Percentiles rank a stretch among this genome's conserved stretches.
Evolutionary conservation across 2,888 invertebrate genomes (phyloP).

Genomic region (Troides aeacus): DNA sequence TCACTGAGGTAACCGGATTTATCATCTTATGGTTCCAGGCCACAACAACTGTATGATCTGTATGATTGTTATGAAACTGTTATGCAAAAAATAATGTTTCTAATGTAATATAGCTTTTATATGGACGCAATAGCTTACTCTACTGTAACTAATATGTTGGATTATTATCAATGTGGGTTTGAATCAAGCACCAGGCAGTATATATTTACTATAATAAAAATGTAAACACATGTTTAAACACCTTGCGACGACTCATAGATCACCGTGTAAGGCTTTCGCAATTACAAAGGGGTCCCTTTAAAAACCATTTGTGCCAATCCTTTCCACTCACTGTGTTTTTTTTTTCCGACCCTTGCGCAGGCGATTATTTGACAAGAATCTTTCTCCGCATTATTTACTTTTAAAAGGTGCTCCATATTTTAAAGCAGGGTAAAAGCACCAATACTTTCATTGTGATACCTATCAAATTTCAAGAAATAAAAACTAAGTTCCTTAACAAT

Average conservation of each 20-base stretch:
- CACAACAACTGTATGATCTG: too few relatives aligned
- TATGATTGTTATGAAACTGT: too few relatives aligned
- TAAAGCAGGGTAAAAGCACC: slow-evolving; percentile 41
- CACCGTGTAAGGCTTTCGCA: slow-evolving; percentile 45
- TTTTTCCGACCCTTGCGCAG: slow-evolving; percentile 62
- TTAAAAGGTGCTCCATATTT: slow-evolving; percentile 57
- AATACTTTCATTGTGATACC: not conserved
- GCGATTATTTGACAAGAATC: slow-evolving; percentile 68
- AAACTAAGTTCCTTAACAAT: too few relatives aligned
- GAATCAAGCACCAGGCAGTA: not conserved
- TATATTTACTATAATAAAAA: not conserved
- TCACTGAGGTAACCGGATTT: too few relatives aligned
- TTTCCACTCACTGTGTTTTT: slow-evolving; percentile 46
- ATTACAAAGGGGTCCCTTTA: slow-evolving; percentile 40
- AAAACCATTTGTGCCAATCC: slow-evolving; percentile 54
- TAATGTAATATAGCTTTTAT: too few relatives aligned
- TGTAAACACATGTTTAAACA: slow-evolving; percentile 33
- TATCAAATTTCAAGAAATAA: not conserved
- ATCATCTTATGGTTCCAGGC: too few relatives aligned
- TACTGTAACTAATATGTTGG: not conserved
- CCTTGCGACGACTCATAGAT: slow-evolving; percentile 48
- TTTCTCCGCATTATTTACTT: slow-evolving; percentile 53
- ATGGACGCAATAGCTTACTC: too few relatives aligned
- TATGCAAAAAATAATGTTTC: too few relatives aligned
- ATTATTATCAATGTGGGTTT: not conserved